phyloP scores from a whole-genome alignment of 2,888 invertebrate genomes.

The Pycnomerus fuliginosus region DNA sequence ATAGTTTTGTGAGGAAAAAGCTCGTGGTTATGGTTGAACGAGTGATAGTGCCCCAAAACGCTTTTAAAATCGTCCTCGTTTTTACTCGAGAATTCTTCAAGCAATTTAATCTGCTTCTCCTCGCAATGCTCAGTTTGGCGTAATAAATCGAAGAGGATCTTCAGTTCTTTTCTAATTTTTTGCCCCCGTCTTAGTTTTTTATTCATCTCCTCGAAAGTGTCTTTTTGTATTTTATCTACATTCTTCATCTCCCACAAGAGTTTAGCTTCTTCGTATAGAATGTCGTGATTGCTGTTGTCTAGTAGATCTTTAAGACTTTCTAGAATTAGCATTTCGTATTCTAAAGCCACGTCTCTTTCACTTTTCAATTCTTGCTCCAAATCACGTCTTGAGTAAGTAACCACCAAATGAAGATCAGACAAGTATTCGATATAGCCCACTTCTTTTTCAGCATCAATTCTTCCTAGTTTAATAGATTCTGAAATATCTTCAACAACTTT shows the following conservation, averaged over 20 bases:
- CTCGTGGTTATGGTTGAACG: background rate
- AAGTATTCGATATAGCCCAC: constrained; percentile 54
- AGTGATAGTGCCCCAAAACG: too few relatives aligned
- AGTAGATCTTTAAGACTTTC: constrained; percentile 52
- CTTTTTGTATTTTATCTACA: constrained; percentile 48
- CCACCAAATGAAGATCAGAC: constrained; percentile 57
- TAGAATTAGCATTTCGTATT: constrained; percentile 38
- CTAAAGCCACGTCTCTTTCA: constrained; percentile 53
- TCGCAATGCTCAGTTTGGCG: constrained; percentile 40
- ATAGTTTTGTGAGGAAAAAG: constrained; percentile 7
- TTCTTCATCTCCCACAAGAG: constrained; percentile 50
- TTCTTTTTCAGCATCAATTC: constrained; percentile 55
- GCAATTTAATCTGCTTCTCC: constrained; percentile 11
- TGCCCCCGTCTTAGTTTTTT: constrained; percentile 34
- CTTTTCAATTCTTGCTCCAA: constrained; percentile 56
- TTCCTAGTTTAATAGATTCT: constrained; percentile 51
- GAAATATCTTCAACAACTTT: constrained; percentile 43
- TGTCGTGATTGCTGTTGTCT: constrained; percentile 51
- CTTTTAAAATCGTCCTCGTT: too few relatives aligned
- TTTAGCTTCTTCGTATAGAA: constrained; percentile 44
- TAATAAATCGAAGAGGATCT: constrained; percentile 47
- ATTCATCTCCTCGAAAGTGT: constrained; percentile 47
- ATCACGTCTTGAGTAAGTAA: constrained; percentile 58
- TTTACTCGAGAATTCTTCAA: constrained; percentile 3
- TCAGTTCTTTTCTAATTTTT: constrained; percentile 50